A percentile compares a stretch with the other conserved stretches of the same genome.
These are phyloP conservation scores for Orthosia incerta DNA, from an alignment of 2,888 invertebrate species.

Conservation along the genomic window DNA sequence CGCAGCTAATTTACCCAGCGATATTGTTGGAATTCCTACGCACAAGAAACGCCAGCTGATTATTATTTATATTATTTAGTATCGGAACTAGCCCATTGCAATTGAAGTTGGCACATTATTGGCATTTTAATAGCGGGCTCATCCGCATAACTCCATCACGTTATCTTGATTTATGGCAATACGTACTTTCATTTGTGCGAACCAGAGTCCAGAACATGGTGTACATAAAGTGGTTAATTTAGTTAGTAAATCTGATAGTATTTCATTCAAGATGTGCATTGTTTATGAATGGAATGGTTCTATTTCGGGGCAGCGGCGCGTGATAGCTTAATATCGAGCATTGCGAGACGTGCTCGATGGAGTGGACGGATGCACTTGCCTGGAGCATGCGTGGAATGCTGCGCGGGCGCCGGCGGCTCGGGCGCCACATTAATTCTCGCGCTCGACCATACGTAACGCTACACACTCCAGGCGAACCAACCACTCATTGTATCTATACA, in stretches of 20 bases:
- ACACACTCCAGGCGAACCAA: conserved; percentile 36
- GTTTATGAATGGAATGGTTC: conserved; percentile 84
- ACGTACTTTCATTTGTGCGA: conserved; percentile 77
- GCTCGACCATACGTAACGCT: conserved; percentile 54
- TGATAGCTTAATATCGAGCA: conserved; percentile 79
- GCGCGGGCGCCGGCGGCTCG: conserved; percentile 65
- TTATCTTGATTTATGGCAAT: conserved; percentile 86
- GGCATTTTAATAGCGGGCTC: conserved; percentile 85
- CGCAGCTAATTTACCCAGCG: conserved; percentile 54
- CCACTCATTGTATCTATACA: conserved; percentile 36
- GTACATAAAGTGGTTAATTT: conserved; percentile 80
- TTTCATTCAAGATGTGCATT: conserved; percentile 84
- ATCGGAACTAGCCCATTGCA: conserved; percentile 79
- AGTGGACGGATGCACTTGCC: conserved; percentile 81
- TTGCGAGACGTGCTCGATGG: conserved; percentile 76
- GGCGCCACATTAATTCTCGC: conserved; percentile 70
- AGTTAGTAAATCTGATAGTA: conserved; percentile 80
- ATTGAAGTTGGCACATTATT: conserved; percentile 84
- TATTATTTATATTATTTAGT: conserved; percentile 75
- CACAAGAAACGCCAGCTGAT: conserved; percentile 74
- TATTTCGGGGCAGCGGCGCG: conserved; percentile 84
- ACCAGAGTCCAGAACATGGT: conserved; percentile 74
- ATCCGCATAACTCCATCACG: conserved; percentile 85
- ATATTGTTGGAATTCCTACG: conserved; percentile 70
- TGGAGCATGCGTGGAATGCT: conserved; percentile 74